Percentiles rank a stretch among this genome's conserved stretches.
These are phyloP conservation scores for Drosophila melanogaster DNA, from an alignment of 1,140 invertebrate genomes.

Conservation along the genomic window Release_6_plus_ISO1_MT NT_033779.5:4242001-4242500, in stretches of 20 bases:
- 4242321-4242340: slow-evolving; percentile 22
- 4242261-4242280: slow-evolving; percentile 43
- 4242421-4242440: background rate
- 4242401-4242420: slow-evolving; percentile 18
- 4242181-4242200: slow-evolving; percentile 57
- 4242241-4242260: slow-evolving; percentile 2
- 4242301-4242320: slow-evolving; percentile 52
- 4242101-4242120: slow-evolving; percentile 2
- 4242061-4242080: slow-evolving; percentile 28
- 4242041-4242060: slow-evolving; percentile 52
- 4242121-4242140: slow-evolving; percentile 1
- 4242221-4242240: background rate
- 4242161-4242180: slow-evolving; percentile 40
- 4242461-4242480: slow-evolving; percentile 13
- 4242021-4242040: slow-evolving; percentile 61
- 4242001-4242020: slow-evolving; percentile 42
- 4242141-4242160: slow-evolving; percentile 20
- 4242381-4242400: slow-evolving; percentile 54
- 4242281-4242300: slow-evolving; percentile 56
- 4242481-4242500: slow-evolving; percentile 7
- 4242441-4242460: slow-evolving; percentile 1
- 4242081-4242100: slow-evolving; percentile 11
- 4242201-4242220: slow-evolving; percentile 53
- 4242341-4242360: background rate
- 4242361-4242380: slow-evolving; percentile 57